These are phyloP conservation scores for Balearica regulorum DNA, from an alignment of 2,797 vertebrate genomes.

Conservation along the genomic window DNA sequence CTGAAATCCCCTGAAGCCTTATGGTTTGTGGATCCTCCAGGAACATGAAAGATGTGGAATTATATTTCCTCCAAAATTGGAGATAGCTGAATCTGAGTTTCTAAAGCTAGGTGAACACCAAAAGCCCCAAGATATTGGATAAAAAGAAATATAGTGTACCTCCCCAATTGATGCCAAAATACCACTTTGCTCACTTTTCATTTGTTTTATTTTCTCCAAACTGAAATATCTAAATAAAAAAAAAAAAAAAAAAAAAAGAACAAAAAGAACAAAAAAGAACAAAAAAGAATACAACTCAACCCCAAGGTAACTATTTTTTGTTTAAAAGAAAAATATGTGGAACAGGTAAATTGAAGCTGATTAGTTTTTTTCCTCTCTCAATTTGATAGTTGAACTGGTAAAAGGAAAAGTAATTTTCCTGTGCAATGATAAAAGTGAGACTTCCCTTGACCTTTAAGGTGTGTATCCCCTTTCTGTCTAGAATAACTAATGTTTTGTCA, in stretches of 20 bases:
- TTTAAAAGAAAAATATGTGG: not conserved
- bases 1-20: not conserved
- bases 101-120: not conserved
- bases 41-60: not conserved
- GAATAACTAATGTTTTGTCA: not conserved
- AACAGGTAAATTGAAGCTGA: not conserved
- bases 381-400: not conserved
- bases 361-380: not conserved
- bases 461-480: not conserved
- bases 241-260: too few relatives aligned
- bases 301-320: rapidly evolving
- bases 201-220: not conserved
- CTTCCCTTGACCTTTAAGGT: not conserved
- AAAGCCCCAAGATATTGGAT: not conserved
- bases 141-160: not conserved
- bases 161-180: not conserved
- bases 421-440: not conserved
- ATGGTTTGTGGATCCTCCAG: not conserved
- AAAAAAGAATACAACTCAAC: too few relatives aligned
- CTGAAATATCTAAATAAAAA: not conserved
- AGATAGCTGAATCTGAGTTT: not conserved
- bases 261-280: too few relatives aligned
- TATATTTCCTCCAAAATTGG: not conserved
- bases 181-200: not conserved
- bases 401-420: not conserved